These are phyloP conservation scores for Acanthopagrus latus DNA, from an alignment of 2,797 vertebrate species.

Conservation along the genomic window DNA sequence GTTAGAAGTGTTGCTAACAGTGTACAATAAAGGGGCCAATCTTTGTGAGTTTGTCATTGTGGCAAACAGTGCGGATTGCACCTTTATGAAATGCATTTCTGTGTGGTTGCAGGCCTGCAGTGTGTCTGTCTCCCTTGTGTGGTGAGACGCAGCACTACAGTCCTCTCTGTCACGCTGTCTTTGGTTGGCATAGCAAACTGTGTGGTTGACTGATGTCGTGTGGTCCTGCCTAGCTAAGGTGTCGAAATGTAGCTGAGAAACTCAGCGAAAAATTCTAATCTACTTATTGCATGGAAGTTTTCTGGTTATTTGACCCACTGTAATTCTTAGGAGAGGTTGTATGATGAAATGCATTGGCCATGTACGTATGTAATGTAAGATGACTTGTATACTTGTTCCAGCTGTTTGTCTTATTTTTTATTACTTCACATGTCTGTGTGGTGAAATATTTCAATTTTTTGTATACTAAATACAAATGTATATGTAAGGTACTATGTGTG, in stretches of 20 bases:
- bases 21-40: constrained; percentile 72
- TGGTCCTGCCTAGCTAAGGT: constrained; percentile 81
- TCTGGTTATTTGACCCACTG: constrained; percentile 79
- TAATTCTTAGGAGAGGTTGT: constrained; percentile 80
- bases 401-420: constrained; percentile 84
- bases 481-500: constrained; percentile 71
- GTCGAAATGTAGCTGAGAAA: constrained; percentile 79
- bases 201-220: constrained; percentile 79
- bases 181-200: constrained; percentile 81
- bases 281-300: constrained; percentile 84
- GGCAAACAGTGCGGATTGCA: constrained; percentile 59
- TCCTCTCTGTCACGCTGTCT: constrained; percentile 65
- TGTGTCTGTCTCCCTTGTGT: constrained; percentile 62
- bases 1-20: constrained; percentile 76
- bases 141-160: constrained; percentile 68
- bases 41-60: constrained; percentile 56
- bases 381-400: constrained; percentile 83
- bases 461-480: constrained; percentile 87
- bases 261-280: constrained; percentile 66
- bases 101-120: constrained; percentile 67
- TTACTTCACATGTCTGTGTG: constrained; percentile 84
- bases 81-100: constrained; percentile 80
- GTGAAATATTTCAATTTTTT: constrained; percentile 85
- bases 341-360: constrained; percentile 79
- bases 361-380: constrained; percentile 85